phyloP scores from a whole-genome alignment of 2,888 invertebrate genomes.

The Heterodera filipjevi region DNA sequence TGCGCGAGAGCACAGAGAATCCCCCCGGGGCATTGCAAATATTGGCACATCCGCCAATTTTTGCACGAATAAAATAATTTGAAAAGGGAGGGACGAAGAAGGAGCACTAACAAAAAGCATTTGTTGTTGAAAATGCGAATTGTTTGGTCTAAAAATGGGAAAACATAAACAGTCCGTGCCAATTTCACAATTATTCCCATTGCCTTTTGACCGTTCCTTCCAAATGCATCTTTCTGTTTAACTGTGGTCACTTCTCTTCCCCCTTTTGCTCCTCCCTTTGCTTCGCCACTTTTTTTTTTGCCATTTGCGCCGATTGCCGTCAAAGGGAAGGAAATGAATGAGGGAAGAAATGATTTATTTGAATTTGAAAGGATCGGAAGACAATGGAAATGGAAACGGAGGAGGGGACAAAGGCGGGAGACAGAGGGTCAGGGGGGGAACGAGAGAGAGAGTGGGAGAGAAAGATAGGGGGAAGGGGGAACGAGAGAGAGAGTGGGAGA shows the following conservation, averaged over 20 bases:
- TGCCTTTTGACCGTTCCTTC: neutral
- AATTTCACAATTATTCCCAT: neutral
- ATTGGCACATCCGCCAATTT: neutral
- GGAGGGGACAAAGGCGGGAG: neutral
- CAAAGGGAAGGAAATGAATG: neutral
- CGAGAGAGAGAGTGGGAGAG: neutral
- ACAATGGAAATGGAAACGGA: neutral
- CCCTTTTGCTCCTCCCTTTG: neutral
- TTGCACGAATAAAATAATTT: neutral
- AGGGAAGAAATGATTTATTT: neutral
- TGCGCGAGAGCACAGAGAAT: neutral
- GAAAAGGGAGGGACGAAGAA: too few species aligned
- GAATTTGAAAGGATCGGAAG: slow-evolving; percentile 1
- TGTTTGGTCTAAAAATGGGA: too few species aligned
- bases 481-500: neutral
- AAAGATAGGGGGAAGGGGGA: neutral
- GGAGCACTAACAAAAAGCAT: too few species aligned
- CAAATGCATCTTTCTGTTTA: neutral
- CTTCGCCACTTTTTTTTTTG: neutral
- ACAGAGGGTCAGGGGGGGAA: neutral
- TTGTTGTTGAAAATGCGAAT: too few species aligned
- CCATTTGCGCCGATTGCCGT: slow-evolving; percentile 7
- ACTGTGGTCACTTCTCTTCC: neutral
- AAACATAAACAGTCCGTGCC: too few species aligned
- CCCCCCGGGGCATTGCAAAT: neutral